phyloP scores from a whole-genome alignment of 2,888 invertebrate genomes.

The Drosophila conformis region DNA sequence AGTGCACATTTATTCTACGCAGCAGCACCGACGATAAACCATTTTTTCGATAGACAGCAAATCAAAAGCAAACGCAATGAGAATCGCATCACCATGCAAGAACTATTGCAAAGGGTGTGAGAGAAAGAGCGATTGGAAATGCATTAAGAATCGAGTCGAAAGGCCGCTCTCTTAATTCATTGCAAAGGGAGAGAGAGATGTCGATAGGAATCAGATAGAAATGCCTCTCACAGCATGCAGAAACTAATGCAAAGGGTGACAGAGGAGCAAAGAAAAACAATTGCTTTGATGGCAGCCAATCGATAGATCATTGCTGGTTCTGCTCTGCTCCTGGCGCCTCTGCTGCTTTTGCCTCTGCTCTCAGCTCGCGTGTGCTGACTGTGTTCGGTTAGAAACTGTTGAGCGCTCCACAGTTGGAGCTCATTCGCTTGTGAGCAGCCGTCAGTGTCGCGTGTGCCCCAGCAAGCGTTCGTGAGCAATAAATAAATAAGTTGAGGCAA shows the following conservation, averaged over 20 bases:
- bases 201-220: not conserved
- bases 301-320: conserved; percentile 8
- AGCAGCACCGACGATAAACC: conserved; percentile 28
- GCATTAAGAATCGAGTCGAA: not conserved
- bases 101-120: conserved; percentile 21
- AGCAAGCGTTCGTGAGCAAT: conserved; percentile 41
- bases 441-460: conserved; percentile 80
- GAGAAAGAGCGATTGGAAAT: not conserved
- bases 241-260: not conserved
- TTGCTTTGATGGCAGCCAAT: not conserved
- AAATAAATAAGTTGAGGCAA: conserved; percentile 52
- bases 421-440: conserved; percentile 81
- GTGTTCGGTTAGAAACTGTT: conserved; percentile 43
- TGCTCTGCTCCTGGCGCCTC: not conserved
- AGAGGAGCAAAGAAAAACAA: not conserved
- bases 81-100: not conserved
- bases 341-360: conserved; percentile 3
- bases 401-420: conserved; percentile 33
- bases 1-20: conserved; percentile 49
- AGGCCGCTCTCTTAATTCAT: not conserved
- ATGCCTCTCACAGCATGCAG: not conserved
- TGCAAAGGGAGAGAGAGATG: conserved; percentile 6
- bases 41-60: conserved; percentile 23
- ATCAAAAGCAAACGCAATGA: conserved; percentile 21
- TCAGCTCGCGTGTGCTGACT: conserved; percentile 8